phyloP scores from a whole-genome alignment of 2,888 invertebrate species.

The Selenia dentaria region DNA sequence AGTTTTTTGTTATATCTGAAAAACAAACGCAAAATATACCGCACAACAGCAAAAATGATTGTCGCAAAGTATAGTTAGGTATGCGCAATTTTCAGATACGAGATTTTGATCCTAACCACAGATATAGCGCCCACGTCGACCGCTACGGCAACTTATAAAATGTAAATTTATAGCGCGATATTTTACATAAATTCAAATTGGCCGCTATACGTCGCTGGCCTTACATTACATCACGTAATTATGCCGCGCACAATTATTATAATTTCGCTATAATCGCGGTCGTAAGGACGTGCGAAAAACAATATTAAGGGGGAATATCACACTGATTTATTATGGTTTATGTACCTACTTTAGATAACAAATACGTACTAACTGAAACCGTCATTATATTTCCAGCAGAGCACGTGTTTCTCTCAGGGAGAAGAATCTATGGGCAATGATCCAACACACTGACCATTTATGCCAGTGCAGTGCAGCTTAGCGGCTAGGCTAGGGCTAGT shows the following conservation, averaged over 20 bases:
- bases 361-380: no score
- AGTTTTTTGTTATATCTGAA: no score
- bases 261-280: conserved; percentile 80
- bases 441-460: no score
- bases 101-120: conserved; percentile 71
- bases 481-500: no score
- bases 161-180: conserved; percentile 82
- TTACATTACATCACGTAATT: conserved; percentile 80
- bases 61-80: conserved; percentile 47
- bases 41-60: conserved; percentile 30
- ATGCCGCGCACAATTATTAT: conserved; percentile 79
- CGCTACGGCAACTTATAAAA: conserved; percentile 74
- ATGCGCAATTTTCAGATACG: conserved; percentile 64
- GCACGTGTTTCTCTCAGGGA: no score
- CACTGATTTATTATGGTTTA: conserved; percentile 68
- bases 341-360: no score
- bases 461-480: no score
- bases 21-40: no score
- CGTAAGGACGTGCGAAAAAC: conserved; percentile 82
- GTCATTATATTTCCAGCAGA: no score
- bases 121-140: conserved; percentile 68
- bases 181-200: conserved; percentile 82
- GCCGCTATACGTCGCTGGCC: conserved; percentile 70
- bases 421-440: no score
- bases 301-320: conserved; percentile 68